Conservation (phyloP, 2,797 vertebrate species). For the Coracias cyanogaster region DNA sequence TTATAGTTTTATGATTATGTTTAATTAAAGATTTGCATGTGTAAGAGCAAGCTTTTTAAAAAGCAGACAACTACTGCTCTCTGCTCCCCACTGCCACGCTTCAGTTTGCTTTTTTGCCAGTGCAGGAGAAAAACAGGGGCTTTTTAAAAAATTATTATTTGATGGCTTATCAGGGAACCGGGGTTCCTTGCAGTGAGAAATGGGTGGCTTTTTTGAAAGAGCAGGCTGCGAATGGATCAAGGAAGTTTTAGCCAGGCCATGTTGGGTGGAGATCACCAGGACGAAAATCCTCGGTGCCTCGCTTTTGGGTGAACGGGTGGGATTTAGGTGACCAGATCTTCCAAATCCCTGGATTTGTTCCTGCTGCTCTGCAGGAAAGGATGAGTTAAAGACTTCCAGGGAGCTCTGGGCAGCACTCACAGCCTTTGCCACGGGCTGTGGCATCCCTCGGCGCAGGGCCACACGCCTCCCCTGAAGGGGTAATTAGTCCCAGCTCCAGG, state of each 20-base stretch:
- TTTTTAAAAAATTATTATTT: background rate
- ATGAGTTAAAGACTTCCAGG: background rate
- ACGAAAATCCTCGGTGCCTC: background rate
- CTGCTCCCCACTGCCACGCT: background rate
- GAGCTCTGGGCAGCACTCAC: background rate
- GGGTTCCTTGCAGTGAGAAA: background rate
- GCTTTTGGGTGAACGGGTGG: fast-evolving
- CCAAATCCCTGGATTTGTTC: background rate
- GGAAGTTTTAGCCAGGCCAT: background rate
- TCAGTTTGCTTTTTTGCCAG: background rate
- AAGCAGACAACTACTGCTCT: constrained; percentile 6
- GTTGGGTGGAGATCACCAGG: background rate
- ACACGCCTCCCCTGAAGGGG: background rate
- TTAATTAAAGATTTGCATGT: constrained; percentile 76
- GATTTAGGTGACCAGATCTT: background rate
- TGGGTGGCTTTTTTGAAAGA: background rate
- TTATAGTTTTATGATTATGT: constrained; percentile 72
- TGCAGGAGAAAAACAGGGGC: background rate
- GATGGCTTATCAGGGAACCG: background rate
- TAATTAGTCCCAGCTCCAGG: constrained; percentile 50
- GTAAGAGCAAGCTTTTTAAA: constrained; percentile 58
- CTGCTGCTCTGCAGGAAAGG: background rate
- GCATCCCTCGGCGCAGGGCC: background rate
- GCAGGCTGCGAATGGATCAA: background rate
- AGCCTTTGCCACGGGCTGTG: background rate